Evolutionary conservation across 1,140 invertebrate species (phyloP), one percentile per base, ranked within the genome.

Genomic region (Drosophila sp.): DNA sequence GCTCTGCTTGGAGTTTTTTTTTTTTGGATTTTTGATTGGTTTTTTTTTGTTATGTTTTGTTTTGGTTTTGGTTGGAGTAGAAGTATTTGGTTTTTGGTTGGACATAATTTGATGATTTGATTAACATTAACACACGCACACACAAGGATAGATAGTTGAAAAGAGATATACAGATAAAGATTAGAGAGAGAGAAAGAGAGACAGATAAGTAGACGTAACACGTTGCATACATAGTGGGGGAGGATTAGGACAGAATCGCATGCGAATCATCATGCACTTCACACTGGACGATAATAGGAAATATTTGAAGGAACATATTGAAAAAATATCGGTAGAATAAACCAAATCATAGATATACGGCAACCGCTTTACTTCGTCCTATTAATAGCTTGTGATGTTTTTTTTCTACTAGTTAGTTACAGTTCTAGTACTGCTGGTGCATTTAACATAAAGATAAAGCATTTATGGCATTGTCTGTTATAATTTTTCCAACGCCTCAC

Each of bases 51-150:
- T 68, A 54, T 56, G 69, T 38, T 5, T 79, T 81, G 61, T 44
- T 55, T 73, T 60, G 47, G 71, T 30, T 50, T 67, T 61, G 66
- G 38, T 83, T 82, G 69, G 58, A 85, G 70, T 76, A 70, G 63
- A 86, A 74, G 80, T 83, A 70, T 65, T 75, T 56, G 25, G 47
- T 57, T 76, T 80, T 78, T 72, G 72, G 66, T 84, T 84, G 77
- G 82, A 72, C 74, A 80, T 63, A 84, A 78, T 63, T 78, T 87
- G 70, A 72, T 87, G 82, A 76, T 76, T 86, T 60, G 55, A 66
- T 72, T 79, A 79, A 78, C 68, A 77, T 78, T 73, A 72, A 77
- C 71, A 78, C 76, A 78, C 62, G 70, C 38, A 86, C 57, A 66
- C 81, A 84, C 64, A 64, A 78, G 65, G 66, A 76, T 63, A 74